These are phyloP conservation scores for Clamator glandarius DNA, from an alignment of 2,797 vertebrate genomes.

Conservation along the genomic window DNA sequence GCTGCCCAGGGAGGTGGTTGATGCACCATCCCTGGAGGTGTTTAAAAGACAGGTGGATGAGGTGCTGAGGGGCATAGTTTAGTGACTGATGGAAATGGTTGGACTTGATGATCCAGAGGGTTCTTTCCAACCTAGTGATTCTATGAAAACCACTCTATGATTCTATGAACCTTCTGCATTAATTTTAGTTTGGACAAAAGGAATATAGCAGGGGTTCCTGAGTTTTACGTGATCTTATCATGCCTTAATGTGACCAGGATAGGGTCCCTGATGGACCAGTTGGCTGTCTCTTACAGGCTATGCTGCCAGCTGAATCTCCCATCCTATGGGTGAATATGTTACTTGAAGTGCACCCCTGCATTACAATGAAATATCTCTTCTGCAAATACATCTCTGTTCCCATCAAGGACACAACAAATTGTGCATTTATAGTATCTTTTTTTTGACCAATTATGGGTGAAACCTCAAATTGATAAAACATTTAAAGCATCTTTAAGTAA, in stretches of 20 bases:
- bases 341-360: neutral
- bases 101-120: too few relatives aligned
- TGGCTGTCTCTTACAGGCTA: neutral
- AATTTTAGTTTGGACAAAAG: neutral
- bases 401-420: neutral
- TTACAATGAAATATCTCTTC: neutral
- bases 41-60: too few relatives aligned
- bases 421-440: neutral
- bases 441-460: neutral
- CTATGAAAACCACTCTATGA: too few relatives aligned
- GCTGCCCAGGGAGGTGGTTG: too few relatives aligned
- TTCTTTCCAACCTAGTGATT: too few relatives aligned
- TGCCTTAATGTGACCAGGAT: neutral
- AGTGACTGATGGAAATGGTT: too few relatives aligned
- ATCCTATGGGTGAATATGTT: neutral
- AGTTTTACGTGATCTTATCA: neutral
- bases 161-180: neutral
- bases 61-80: too few relatives aligned
- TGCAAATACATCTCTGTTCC: neutral
- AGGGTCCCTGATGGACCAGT: neutral
- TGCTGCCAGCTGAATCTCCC: neutral
- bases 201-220: neutral
- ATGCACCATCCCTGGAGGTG: too few relatives aligned
- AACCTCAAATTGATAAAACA: neutral
- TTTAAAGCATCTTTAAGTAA: neutral